phyloP scores from a whole-genome alignment of 2,113 vertebrate genomes.

The Acanthisitta chloris region DNA sequence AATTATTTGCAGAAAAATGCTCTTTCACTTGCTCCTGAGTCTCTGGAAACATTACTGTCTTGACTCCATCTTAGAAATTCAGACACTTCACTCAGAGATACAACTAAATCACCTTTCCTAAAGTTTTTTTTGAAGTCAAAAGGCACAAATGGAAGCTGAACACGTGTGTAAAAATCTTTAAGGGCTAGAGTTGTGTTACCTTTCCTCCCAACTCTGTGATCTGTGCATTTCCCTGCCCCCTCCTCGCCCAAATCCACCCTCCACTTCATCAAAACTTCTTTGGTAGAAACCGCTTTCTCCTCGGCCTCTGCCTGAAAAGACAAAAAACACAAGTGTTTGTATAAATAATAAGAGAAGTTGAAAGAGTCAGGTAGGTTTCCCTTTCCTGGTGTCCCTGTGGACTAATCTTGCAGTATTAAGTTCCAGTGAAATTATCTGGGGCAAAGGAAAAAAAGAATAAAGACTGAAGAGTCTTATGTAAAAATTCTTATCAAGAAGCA shows the following conservation, averaged over 20 bases:
- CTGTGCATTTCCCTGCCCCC: constrained; percentile 93
- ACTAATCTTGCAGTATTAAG: not conserved
- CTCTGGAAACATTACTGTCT: not conserved
- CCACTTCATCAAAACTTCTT: constrained; percentile 99
- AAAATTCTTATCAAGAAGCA: not conserved
- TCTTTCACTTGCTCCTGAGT: not conserved
- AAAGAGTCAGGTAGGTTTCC: constrained; percentile 3
- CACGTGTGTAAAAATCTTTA: not conserved
- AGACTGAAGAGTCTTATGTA: not conserved
- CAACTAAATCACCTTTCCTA: not conserved
- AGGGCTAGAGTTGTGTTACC: constrained; percentile 75
- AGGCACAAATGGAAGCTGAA: constrained; percentile 9
- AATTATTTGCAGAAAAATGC: not conserved
- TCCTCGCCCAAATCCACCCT: constrained; percentile 94
- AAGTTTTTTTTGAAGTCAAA: not conserved
- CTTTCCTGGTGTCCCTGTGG: not conserved
- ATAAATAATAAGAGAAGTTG: not conserved
- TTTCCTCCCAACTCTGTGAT: constrained; percentile 99
- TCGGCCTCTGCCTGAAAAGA: constrained; percentile 90
- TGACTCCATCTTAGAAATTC: not conserved
- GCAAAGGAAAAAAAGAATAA: not conserved
- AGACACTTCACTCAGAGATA: not conserved
- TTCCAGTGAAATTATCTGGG: not conserved
- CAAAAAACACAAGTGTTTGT: constrained; percentile 54
- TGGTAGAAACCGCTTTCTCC: constrained; percentile 99